Percentiles rank a stretch among this genome's conserved stretches.
Evolutionary conservation across 37 sponge, comb jelly and placozoan genomes (phyloP).

Genomic region (Chondrilla cf. caribensis): DNA sequence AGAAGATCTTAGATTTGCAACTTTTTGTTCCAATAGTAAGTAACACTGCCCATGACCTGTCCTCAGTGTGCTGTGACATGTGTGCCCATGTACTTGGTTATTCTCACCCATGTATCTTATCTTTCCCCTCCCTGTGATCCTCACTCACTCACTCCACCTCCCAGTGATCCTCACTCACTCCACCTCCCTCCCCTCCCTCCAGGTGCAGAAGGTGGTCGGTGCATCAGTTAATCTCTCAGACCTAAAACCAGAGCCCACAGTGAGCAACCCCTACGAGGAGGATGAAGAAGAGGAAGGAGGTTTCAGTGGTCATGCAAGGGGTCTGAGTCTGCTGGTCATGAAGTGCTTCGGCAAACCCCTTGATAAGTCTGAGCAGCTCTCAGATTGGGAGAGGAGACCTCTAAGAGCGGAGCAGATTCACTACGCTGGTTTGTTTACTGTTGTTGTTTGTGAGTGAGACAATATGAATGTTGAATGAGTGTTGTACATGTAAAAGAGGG

Average conservation of each 20-base stretch:
- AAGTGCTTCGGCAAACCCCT: conserved; percentile 75
- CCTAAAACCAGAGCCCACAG: no score
- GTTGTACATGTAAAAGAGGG: no score
- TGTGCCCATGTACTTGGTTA: neutral
- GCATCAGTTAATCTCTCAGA: neutral
- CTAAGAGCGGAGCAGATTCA: conserved; percentile 47
- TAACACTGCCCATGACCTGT: neutral
- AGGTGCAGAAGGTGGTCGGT: neutral
- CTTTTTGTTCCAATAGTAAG: conserved; percentile 40
- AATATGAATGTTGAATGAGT: neutral
- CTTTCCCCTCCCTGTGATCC: no score
- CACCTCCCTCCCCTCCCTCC: neutral
- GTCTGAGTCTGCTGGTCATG: conserved; percentile 64
- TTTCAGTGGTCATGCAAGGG: conserved; percentile 11
- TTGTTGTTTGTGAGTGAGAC: neutral
- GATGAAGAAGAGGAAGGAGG: neutral
- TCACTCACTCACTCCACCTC: neutral
- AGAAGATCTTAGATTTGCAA: conserved; percentile 57
- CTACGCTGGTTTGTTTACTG: conserved; percentile 66
- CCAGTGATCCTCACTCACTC: conserved; percentile 9
- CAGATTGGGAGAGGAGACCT: conserved; percentile 88
- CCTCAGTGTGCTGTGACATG: neutral
- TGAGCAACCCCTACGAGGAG: neutral
- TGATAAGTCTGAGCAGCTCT: conserved; percentile 86
- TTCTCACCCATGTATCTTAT: neutral